These are phyloP conservation scores for Acronicta alni DNA, from an alignment of 2,888 invertebrate species.

Conservation along the genomic window DNA sequence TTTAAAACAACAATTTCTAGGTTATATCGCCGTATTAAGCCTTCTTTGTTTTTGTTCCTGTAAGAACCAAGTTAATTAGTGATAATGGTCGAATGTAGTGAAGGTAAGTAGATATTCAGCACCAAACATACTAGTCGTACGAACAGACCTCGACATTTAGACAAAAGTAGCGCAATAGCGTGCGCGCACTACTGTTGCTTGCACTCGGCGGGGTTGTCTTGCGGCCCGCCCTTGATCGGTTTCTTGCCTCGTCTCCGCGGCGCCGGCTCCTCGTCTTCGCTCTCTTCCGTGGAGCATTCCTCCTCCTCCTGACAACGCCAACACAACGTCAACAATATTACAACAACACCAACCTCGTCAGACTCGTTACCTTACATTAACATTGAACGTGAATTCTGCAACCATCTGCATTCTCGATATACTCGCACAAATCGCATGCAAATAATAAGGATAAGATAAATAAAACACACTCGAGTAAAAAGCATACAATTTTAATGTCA, in stretches of 20 bases:
- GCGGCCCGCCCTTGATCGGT: conserved; percentile 59
- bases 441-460: conserved; percentile 74
- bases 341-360: conserved; percentile 35
- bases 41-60: conserved; percentile 7
- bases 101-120: conserved; percentile 51
- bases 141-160: conserved; percentile 49
- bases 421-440: conserved; percentile 81
- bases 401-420: conserved; percentile 80
- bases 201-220: conserved; percentile 90
- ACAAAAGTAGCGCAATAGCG: conserved; percentile 26
- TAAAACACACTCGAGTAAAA: conserved; percentile 83
- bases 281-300: conserved; percentile 90
- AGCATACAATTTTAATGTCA: conserved; percentile 89
- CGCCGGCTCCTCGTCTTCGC: conserved; percentile 87
- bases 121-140: conserved; percentile 49
- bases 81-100: conserved; percentile 42
- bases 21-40: conserved; percentile 27
- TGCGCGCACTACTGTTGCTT: conserved; percentile 90
- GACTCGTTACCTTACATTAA: conserved; percentile 59
- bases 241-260: conserved; percentile 81
- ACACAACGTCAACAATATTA: conserved; percentile 54
- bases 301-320: conserved; percentile 80
- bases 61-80: conserved; percentile 16
- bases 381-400: conserved; percentile 81
- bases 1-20: conserved; percentile 16